phyloP scores from a whole-genome alignment of 1,140 invertebrate genomes.

The Drosophila rufa region DNA sequence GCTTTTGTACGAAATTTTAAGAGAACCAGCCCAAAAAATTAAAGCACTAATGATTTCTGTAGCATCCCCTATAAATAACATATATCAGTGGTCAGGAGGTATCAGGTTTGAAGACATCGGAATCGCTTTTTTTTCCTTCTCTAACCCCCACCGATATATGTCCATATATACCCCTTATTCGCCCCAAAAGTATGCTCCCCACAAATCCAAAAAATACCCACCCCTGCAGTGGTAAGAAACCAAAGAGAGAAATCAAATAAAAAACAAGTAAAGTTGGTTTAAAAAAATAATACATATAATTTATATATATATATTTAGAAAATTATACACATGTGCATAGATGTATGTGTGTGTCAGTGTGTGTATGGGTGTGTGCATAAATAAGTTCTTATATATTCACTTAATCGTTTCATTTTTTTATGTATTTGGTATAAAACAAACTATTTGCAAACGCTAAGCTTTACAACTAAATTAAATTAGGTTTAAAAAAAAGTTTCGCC shows the following conservation, averaged over 20 bases:
- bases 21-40: no score
- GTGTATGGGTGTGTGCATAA: constrained; percentile 50
- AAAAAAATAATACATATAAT: constrained; percentile 65
- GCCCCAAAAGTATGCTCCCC: neutral
- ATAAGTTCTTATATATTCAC: constrained; percentile 62
- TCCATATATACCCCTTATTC: neutral
- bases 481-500: constrained; percentile 21
- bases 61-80: neutral
- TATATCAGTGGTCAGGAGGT: neutral
- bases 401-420: constrained; percentile 32
- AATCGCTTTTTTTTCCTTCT: neutral
- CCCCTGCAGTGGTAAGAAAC: constrained; percentile 24
- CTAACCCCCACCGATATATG: no score
- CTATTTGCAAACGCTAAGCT: constrained; percentile 61
- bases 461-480: constrained; percentile 70
- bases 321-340: constrained; percentile 69
- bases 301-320: constrained; percentile 31
- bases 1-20: no score
- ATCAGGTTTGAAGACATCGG: no score
- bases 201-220: neutral
- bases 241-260: constrained; percentile 30
- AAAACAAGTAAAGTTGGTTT: constrained; percentile 42
- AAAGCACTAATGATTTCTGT: no score
- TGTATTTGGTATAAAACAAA: constrained; percentile 83
- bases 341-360: constrained; percentile 43